These are phyloP conservation scores for Bombus affinis DNA, from an alignment of 1,140 invertebrate genomes.

Conservation along the genomic window DNA sequence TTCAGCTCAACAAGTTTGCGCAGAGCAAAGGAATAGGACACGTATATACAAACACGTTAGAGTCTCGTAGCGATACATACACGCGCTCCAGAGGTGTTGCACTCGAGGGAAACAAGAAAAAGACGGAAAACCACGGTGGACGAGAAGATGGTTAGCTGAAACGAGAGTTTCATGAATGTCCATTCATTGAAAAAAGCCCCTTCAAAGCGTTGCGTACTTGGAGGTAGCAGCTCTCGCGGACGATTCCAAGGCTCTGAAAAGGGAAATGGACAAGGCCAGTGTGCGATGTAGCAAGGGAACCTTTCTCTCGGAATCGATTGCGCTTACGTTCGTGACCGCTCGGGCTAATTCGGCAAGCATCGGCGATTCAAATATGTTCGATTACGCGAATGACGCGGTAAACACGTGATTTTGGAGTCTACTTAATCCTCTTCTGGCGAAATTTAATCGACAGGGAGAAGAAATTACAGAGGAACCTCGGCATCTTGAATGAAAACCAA, in stretches of 20 bases:
- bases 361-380: slow-evolving; percentile 67
- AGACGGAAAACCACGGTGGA: not conserved
- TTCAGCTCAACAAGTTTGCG: slow-evolving; percentile 40
- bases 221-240: not conserved
- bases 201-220: slow-evolving; percentile 4
- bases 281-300: slow-evolving; percentile 4
- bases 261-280: not conserved
- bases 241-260: slow-evolving; percentile 3
- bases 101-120: not conserved
- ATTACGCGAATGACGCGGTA: slow-evolving; percentile 44
- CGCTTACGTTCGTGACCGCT: slow-evolving; percentile 43
- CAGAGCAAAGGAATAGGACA: not conserved
- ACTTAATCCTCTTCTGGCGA: not conserved
- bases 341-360: slow-evolving; percentile 65
- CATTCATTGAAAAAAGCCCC: slow-evolving; percentile 15
- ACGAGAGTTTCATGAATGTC: slow-evolving; percentile 21
- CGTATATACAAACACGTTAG: not conserved
- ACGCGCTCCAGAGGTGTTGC: not conserved
- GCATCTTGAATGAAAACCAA: too few species aligned
- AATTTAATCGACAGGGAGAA: not conserved
- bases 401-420: slow-evolving; percentile 6
- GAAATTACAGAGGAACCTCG: not conserved
- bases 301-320: slow-evolving; percentile 60
- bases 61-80: too few species aligned
- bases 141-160: not conserved